Evolutionary conservation across 2,797 vertebrate species (phyloP).

Genomic region (Distichodus sexfasciatus): DNA sequence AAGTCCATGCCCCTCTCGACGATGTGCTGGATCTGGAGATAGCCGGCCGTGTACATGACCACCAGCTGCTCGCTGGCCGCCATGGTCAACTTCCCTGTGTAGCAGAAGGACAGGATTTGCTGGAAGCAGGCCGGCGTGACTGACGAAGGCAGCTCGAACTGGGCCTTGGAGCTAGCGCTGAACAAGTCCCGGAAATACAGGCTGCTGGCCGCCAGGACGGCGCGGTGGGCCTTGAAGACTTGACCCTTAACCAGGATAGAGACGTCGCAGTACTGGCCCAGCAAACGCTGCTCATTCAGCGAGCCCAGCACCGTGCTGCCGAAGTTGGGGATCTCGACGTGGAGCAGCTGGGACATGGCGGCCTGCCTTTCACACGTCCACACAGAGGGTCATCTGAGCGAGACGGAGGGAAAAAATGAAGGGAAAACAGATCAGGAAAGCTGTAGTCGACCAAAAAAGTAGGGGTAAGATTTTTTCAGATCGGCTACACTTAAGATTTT

Average conservation of each 20-base stretch:
- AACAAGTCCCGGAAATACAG: constrained; percentile 98
- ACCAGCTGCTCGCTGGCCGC: constrained; percentile 98
- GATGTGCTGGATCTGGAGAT: constrained; percentile 99
- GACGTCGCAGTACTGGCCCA: constrained; percentile 98
- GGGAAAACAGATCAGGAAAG: constrained; percentile 41
- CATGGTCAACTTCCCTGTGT: constrained; percentile 98
- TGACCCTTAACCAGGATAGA: constrained; percentile 98
- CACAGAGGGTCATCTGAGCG: constrained; percentile 65
- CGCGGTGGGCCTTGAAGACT: constrained; percentile 96
- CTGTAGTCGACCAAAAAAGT: constrained; percentile 10
- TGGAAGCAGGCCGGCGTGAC: constrained; percentile 96
- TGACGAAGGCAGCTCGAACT: constrained; percentile 94
- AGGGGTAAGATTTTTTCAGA: no score
- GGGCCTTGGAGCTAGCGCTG: constrained; percentile 92
- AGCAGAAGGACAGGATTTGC: constrained; percentile 98
- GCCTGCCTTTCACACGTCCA: constrained; percentile 60
- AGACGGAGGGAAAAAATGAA: constrained; percentile 7
- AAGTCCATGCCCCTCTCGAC: constrained; percentile 96
- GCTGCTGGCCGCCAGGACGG: constrained; percentile 96
- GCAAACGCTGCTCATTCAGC: constrained; percentile 94
- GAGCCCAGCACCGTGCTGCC: constrained; percentile 96
- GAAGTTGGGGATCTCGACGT: constrained; percentile 98
- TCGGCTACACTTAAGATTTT: no score
- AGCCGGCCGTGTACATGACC: constrained; percentile 99
- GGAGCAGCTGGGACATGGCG: constrained; percentile 97